Evolutionary conservation across 2,797 vertebrate species (phyloP).

Genomic region (Loriculus beryllinus): DNA sequence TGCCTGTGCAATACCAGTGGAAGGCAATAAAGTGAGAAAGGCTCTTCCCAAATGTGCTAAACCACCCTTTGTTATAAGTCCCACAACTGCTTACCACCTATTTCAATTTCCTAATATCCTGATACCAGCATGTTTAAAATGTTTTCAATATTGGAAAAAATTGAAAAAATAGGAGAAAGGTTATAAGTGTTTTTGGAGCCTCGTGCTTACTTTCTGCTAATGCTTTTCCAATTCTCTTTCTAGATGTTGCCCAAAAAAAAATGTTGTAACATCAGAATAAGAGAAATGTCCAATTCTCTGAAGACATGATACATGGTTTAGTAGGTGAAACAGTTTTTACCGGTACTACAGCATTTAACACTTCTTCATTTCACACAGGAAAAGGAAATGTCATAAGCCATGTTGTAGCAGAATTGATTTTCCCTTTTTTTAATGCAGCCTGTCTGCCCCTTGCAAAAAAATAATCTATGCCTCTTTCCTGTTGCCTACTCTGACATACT

Average conservation of each 20-base stretch:
- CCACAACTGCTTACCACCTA: not conserved
- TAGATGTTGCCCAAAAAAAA: not conserved
- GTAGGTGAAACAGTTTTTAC: not conserved
- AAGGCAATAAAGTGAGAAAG: not conserved
- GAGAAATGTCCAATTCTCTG: not conserved
- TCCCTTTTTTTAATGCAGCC: not conserved
- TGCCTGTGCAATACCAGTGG: not conserved
- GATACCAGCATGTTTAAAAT: not conserved
- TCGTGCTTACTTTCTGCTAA: not conserved
- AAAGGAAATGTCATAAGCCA: not conserved
- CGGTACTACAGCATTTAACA: not conserved
- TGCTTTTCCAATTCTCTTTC: not conserved
- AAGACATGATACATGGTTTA: not conserved
- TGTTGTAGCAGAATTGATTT: not conserved
- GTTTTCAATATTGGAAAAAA: not conserved
- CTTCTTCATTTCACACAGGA: constrained; percentile 5
- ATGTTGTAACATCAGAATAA: not conserved
- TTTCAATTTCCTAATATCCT: not conserved
- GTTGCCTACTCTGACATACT: not conserved
- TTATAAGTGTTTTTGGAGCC: not conserved
- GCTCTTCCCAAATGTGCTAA: not conserved
- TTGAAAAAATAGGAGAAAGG: not conserved
- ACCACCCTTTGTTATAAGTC: not conserved
- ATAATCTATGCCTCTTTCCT: not conserved
- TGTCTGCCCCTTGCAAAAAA: not conserved